A percentile compares a stretch with the other conserved stretches of the same genome.
Conservation (phyloP, 2,797 vertebrate species). For the Avahi laniger region DNA sequence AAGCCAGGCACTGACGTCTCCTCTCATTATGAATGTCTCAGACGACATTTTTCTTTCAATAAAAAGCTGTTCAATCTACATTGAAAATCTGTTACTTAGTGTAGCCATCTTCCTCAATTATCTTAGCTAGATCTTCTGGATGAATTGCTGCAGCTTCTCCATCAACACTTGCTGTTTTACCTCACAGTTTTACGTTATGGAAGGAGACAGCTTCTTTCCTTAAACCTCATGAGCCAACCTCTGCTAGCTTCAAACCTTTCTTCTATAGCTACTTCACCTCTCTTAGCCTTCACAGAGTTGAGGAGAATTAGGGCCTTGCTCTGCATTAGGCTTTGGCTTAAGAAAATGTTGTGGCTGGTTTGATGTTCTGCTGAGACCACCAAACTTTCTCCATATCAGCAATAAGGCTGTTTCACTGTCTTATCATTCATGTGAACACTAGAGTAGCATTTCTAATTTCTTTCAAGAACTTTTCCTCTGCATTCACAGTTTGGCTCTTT, state of each 20-base stretch:
- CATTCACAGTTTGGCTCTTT: not conserved
- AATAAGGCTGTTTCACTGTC: not conserved
- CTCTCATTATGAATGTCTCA: too few relatives aligned
- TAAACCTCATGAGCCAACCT: not conserved
- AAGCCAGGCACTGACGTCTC: not conserved
- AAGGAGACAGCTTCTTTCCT: not conserved
- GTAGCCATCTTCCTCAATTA: not conserved
- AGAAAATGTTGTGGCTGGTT: not conserved
- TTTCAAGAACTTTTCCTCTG: not conserved
- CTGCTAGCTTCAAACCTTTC: not conserved
- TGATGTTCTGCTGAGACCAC: not conserved
- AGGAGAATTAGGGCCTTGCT: not conserved
- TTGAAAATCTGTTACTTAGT: not conserved
- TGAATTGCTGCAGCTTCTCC: not conserved
- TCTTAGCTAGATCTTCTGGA: not conserved
- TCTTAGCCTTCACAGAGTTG: not conserved
- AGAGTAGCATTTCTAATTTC: not conserved
- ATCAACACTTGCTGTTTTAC: not conserved
- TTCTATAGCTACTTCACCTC: not conserved
- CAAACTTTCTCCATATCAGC: not conserved
- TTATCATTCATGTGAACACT: not conserved
- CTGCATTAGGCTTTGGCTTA: not conserved
- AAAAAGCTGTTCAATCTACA: not conserved
- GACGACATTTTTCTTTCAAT: not conserved
- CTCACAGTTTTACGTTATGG: not conserved